Evolutionary conservation across 2,797 vertebrate species (phyloP), one percentile per base, ranked within the genome.

Genomic region (Erpetoichthys calabaricus): DNA sequence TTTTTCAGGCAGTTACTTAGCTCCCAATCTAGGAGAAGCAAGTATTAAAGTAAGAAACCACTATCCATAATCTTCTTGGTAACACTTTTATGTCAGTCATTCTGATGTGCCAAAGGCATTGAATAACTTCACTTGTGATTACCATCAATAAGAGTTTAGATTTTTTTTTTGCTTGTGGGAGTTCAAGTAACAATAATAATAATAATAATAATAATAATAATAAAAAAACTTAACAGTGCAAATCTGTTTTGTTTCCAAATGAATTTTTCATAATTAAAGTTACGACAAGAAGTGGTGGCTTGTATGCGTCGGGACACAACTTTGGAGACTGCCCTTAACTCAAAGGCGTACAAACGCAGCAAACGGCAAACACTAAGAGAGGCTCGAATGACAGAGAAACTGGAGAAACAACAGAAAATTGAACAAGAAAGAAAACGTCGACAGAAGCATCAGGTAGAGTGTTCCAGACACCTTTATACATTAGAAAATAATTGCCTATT

Each of bases 341-440:
- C 94, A 0, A 98, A 98, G 78, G 94, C 94, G 0, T 98, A 98
- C 74, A 91, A 97, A 51, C 84, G 95, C 62, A 98, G 92, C 80
- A 98, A 98, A 71, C 83, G 91, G 5, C 95, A 98, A 76, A 98
- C 95, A 0, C 76, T 98, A 63, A 73, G 95, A 45, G 95, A 98
- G 69, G 94, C 95, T 0, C 90, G 95, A 56, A 98, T 98, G 93
- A 99, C 95, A 0, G 95, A 99, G 77, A 98, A 98, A 56, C 83
- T 99, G 66, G 95, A 99, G 73, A 99, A 99, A 63, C 95, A 99
- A 74, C 95, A 99, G 81, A 99, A 99, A 78, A 94, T 98, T 0
- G 94, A 99, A 57, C 95, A 98, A 70, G 95, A 99, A 65, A 88
- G 94, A 67, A 99, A 99, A 58, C 91, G 94, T 3, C 73, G 92